These are phyloP conservation scores for Torymus aiolomorphi DNA, from an alignment of 2,888 invertebrate genomes.

Conservation along the genomic window DNA sequence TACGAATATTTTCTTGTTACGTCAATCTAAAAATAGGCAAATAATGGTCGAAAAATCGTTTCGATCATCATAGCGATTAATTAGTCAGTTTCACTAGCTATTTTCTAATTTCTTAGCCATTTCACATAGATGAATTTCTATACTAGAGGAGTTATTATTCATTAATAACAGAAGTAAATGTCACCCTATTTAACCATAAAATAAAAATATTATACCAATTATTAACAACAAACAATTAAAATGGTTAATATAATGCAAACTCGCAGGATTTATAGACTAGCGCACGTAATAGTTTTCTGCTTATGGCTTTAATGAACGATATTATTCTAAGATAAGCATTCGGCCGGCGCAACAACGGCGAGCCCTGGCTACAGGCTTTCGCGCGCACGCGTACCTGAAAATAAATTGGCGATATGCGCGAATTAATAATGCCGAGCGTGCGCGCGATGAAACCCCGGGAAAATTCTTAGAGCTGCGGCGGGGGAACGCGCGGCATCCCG, in stretches of 20 bases:
- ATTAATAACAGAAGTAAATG: too few relatives aligned
- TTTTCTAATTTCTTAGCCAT: too few relatives aligned
- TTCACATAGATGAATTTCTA: too few relatives aligned
- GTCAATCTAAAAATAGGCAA: too few relatives aligned
- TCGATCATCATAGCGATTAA: too few relatives aligned
- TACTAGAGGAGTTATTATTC: too few relatives aligned
- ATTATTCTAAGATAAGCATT: conserved; percentile 35
- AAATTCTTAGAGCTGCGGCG: conserved; percentile 19
- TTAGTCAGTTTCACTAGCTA: too few relatives aligned
- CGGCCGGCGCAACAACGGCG: neutral
- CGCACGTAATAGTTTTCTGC: conserved; percentile 3
- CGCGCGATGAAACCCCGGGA: conserved; percentile 10
- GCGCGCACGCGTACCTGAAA: neutral
- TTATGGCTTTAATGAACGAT: conserved; percentile 24
- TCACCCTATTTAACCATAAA: too few relatives aligned
- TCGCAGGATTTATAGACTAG: neutral
- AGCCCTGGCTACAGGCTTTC: neutral
- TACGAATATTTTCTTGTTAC: too few relatives aligned
- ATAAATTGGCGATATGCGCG: conserved; percentile 48
- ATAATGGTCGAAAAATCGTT: too few relatives aligned
- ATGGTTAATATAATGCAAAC: neutral
- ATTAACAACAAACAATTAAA: too few relatives aligned
- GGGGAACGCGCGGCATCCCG: conserved; percentile 22
- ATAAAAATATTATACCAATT: too few relatives aligned
- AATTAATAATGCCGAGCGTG: conserved; percentile 48